Percentiles rank a stretch among this genome's conserved stretches.
Evolutionary conservation across 2,797 vertebrate species (phyloP).

Genomic region (Dendrocincla tyrannina): DNA sequence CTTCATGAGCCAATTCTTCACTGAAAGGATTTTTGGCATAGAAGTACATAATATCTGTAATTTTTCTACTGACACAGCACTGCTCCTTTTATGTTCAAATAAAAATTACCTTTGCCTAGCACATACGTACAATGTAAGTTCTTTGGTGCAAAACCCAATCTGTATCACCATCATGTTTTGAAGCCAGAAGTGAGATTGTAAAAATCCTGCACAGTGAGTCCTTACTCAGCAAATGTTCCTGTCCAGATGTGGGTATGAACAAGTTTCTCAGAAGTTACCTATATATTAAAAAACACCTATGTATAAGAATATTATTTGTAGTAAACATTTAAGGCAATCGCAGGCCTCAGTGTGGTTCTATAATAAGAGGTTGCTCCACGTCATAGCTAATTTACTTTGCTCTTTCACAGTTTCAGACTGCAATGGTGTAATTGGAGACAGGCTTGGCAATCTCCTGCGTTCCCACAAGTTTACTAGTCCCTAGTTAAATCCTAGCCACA

Average conservation of each 20-base stretch:
- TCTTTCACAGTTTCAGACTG: neutral
- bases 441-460: neutral
- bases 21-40: neutral
- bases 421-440: neutral
- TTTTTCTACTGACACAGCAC: slow-evolving; percentile 8
- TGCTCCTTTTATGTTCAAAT: neutral
- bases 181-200: neutral
- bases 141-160: neutral
- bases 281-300: neutral
- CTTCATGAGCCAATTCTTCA: neutral
- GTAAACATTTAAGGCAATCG: neutral
- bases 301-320: neutral
- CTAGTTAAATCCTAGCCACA: neutral
- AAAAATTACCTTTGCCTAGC: neutral
- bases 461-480: neutral
- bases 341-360: neutral
- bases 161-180: neutral
- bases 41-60: neutral
- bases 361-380: neutral
- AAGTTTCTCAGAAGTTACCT: neutral
- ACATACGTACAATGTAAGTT: neutral
- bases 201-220: neutral
- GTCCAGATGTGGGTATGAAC: neutral
- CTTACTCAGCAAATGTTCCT: neutral
- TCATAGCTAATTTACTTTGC: neutral